phyloP scores from a whole-genome alignment of 2,113 vertebrate species.

The Suncus etruscus region DNA sequence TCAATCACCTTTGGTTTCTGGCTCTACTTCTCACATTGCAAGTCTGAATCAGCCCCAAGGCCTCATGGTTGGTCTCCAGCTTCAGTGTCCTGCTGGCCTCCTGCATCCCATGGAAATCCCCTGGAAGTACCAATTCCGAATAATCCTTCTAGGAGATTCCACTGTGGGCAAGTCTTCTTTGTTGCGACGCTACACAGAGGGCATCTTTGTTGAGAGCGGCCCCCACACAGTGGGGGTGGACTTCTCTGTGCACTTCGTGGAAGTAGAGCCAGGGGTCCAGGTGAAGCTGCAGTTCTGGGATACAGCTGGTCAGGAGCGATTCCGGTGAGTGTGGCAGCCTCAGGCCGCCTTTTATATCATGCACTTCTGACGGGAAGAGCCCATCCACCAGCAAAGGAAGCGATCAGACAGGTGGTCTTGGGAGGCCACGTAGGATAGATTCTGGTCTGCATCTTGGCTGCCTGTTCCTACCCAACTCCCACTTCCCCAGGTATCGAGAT shows the following conservation, averaged over 20 bases:
- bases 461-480: not conserved
- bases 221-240: constrained; percentile 93
- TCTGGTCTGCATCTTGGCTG: not conserved
- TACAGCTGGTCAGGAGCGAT: constrained; percentile 93
- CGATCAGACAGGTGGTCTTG: not conserved
- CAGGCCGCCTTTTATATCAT: not conserved
- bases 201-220: constrained; percentile 87
- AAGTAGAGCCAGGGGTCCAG: constrained; percentile 88
- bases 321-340: constrained; percentile 86
- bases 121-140: constrained; percentile 94
- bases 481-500: not conserved
- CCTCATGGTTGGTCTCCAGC: not conserved
- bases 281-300: constrained; percentile 96
- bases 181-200: constrained; percentile 90
- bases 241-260: constrained; percentile 92
- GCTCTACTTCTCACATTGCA: not conserved
- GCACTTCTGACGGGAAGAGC: not conserved
- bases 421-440: not conserved
- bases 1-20: not conserved
- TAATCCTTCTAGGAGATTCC: constrained; percentile 93
- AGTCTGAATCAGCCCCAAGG: not conserved
- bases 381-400: not conserved
- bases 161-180: constrained; percentile 93
- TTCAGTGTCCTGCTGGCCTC: not conserved
- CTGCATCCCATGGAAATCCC: constrained; percentile 86